A percentile compares a stretch with the other conserved stretches of the same genome.
These are phyloP conservation scores for Buathra laborator DNA, from an alignment of 2,888 invertebrate species.

Conservation along the genomic window DNA sequence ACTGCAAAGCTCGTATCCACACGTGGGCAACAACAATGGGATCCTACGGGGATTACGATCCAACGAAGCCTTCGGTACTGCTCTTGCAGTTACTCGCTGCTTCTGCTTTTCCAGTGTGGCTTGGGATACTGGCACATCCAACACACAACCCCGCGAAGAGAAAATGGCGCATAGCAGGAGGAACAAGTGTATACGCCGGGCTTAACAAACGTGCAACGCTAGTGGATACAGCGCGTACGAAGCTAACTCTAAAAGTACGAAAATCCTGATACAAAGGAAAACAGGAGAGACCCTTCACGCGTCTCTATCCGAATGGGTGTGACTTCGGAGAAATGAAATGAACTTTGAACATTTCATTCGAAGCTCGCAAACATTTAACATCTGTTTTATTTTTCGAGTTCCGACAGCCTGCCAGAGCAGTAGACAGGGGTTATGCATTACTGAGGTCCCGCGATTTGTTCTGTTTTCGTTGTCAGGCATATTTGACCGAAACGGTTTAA, in stretches of 20 bases:
- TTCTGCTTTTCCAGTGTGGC: constrained; percentile 70
- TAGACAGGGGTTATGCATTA: too few relatives aligned
- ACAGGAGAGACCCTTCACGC: constrained; percentile 16
- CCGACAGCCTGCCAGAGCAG: too few relatives aligned
- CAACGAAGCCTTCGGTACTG: constrained; percentile 73
- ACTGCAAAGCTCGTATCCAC: constrained; percentile 82
- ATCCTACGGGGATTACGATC: constrained; percentile 81
- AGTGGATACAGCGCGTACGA: constrained; percentile 17
- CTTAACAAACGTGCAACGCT: constrained; percentile 73
- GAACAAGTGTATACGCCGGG: constrained; percentile 46
- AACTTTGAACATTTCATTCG: neutral
- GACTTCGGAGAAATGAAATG: neutral
- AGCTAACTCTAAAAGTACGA: constrained; percentile 10
- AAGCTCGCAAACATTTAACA: neutral
- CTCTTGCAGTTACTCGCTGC: constrained; percentile 59
- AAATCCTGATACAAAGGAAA: constrained; percentile 59
- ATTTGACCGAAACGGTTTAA: too few relatives aligned
- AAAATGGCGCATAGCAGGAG: constrained; percentile 27
- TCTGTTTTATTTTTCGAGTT: neutral
- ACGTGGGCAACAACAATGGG: constrained; percentile 82
- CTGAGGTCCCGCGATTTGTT: too few relatives aligned
- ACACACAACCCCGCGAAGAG: constrained; percentile 45
- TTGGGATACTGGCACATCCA: constrained; percentile 26
- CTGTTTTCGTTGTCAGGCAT: too few relatives aligned
- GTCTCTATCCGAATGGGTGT: neutral